Base-by-base conservation (phyloP, 2,888 invertebrate genomes). In the Pyrocoelia pectoralis region DNA sequence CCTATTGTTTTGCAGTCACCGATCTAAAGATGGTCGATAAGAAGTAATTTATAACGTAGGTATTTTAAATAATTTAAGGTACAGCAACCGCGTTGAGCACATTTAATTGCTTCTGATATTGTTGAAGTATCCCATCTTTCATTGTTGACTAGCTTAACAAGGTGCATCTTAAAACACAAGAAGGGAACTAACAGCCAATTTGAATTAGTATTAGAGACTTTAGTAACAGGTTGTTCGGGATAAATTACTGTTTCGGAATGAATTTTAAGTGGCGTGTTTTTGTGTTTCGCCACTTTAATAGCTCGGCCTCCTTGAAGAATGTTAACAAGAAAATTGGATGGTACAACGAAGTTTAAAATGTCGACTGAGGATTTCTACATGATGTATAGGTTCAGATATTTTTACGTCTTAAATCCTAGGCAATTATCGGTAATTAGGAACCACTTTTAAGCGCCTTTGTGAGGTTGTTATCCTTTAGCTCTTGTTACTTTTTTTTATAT, bases 21-120 rank as follows among this genome's bases (percentile, higher is more conserved):
- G 65, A 73, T 68, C 61, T 71, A 51, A 56, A 73, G 74, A 74
- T 75, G 70, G 68, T 55, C 72, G 77, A 76, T 77, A 76, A 72
- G 68, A 50, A 63, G 70, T 68, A 72, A 77, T 78, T 77, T 78
- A 78, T 74, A 72, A 72, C 70, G 68, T n/a, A n/a, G n/a, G n/a
- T 64, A 74, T 75, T 74, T 73, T 72, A 75, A 73, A 74, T 74
- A 73, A 75, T 76, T 74, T 73, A 71, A 70, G 70, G 70, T 70
- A 72, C 71, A 71, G 70, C 70, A 72, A 72, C 68, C 72, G 64
- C 67, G 70, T 70, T 70, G 58, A 73, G 62, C 61, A 69, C 65
- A 66, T 72, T 74, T 74, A 73, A 73, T 73, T 73, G 73, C 73
- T 70, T 70, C 73, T 70, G 69, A 72, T 71, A 66, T 68, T 63